phyloP scores from a whole-genome alignment of 2,113 vertebrate genomes.

The Panthera leo region DNA sequence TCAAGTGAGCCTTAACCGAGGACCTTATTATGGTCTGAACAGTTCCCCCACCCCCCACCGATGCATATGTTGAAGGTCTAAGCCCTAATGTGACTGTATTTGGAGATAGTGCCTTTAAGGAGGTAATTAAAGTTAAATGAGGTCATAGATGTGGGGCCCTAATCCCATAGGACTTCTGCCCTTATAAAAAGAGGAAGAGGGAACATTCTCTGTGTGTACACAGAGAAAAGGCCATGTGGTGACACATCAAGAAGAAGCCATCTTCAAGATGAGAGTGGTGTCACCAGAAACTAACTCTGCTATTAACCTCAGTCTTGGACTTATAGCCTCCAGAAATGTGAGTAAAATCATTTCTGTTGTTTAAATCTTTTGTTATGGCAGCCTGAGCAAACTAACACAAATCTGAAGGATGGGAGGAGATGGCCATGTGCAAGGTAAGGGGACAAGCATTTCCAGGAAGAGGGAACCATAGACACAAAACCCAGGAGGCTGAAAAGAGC shows the following conservation, averaged over 20 bases:
- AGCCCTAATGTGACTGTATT: neutral
- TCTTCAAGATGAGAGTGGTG: neutral
- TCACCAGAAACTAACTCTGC: neutral
- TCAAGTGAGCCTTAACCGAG: neutral
- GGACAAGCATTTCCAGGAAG: neutral
- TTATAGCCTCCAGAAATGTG: neutral
- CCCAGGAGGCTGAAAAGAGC: neutral
- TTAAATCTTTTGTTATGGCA: neutral
- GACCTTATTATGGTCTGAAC: neutral
- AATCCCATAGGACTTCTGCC: neutral
- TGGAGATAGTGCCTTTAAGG: neutral
- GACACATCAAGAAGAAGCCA: neutral
- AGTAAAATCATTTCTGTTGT: neutral
- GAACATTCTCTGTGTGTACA: neutral
- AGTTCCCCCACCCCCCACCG: neutral
- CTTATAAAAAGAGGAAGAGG: neutral
- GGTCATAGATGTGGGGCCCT: neutral
- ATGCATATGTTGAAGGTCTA: neutral
- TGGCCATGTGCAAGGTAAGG: neutral
- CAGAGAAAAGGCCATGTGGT: neutral
- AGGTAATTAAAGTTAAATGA: neutral
- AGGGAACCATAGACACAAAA: neutral
- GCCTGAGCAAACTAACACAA: neutral
- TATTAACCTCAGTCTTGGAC: neutral
- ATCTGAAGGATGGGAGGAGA: neutral